Base-by-base conservation (phyloP, 2,888 invertebrate species). In the Morpho achilles region DNA sequence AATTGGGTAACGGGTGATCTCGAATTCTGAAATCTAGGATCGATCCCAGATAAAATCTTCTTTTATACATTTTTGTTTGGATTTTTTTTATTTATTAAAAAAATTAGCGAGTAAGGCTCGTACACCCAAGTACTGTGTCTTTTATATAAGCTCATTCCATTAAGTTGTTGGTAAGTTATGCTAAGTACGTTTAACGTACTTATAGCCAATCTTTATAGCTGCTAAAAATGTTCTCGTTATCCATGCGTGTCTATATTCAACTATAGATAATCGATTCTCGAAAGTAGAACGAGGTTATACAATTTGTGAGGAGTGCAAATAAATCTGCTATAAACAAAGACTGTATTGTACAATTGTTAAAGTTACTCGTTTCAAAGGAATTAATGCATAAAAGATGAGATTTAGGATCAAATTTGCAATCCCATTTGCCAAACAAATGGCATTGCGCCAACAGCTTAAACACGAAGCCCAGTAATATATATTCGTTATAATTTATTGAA, bases 391-490 rank as follows among this genome's bases (percentile, higher is more conserved):
- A 45, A 46, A 53, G 9, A 53, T 53, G 32, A 8, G 22, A 45
- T 46, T 46, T 46, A 22, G 40, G 10, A 52, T n/a, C 16, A 52
- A 46, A 7, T 41, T 53, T 7, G 41, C 46, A 46, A 46, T 40
- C 52, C n/a, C 41, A 46, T 53, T 48, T 43, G 8, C n/a, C 9
- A 52, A 51, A 42, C 42, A 10, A 57, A 57, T 57, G 57, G 57
- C 57, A 43, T 23, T 48, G 52, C 23, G 57, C 57, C 57, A 57
- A 43, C 23, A 3, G 45, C 6, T n/a, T 44, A 10, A 52, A 39
- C 23, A 44, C 8, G 23, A 22, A 56, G 8, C 39, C 23, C 56
- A 52, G 23, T 16, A 52, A 32, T 22, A 2, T 41, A 8, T 40
- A 46, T 46, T 9, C 46, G 53, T 41, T 46, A 40, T 53, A 53